phyloP scores from a whole-genome alignment of 2,797 vertebrate genomes.

The Taeniopygia guttata region DNA sequence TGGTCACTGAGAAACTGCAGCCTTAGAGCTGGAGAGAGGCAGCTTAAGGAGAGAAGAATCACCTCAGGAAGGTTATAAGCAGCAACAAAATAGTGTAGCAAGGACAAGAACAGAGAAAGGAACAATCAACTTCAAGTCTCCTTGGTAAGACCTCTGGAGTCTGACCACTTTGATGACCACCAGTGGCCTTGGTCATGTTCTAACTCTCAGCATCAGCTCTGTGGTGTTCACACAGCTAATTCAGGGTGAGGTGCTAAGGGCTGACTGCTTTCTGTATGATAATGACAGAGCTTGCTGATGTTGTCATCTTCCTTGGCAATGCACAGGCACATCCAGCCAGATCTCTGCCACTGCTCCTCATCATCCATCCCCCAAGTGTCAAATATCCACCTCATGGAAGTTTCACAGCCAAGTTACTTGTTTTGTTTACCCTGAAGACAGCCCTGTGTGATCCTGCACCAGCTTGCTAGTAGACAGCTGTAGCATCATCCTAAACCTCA shows the following conservation, averaged over 20 bases:
- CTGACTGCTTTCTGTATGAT: not conserved
- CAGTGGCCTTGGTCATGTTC: not conserved
- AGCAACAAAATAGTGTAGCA: not conserved
- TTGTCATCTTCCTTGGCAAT: not conserved
- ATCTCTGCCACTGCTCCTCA: not conserved
- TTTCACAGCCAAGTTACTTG: not conserved
- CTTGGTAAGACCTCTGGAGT: not conserved
- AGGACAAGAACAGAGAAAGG: not conserved
- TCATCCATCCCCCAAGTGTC: not conserved
- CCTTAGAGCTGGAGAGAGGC: not conserved
- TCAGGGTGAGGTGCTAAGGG: not conserved
- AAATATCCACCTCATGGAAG: not conserved
- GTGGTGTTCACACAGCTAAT: not conserved
- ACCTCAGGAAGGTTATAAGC: not conserved
- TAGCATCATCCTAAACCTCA: not conserved
- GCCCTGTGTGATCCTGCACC: not conserved
- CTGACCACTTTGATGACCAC: not conserved
- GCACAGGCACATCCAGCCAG: not conserved
- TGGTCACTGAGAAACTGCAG: not conserved
- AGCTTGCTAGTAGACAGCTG: not conserved
- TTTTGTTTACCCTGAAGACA: not conserved
- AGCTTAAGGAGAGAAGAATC: not conserved
- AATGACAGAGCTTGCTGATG: not conserved
- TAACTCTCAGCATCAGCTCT: not conserved
- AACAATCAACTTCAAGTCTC: not conserved